phyloP scores from a whole-genome alignment of 2,113 vertebrate species.

The Larimichthys polyactis region DNA sequence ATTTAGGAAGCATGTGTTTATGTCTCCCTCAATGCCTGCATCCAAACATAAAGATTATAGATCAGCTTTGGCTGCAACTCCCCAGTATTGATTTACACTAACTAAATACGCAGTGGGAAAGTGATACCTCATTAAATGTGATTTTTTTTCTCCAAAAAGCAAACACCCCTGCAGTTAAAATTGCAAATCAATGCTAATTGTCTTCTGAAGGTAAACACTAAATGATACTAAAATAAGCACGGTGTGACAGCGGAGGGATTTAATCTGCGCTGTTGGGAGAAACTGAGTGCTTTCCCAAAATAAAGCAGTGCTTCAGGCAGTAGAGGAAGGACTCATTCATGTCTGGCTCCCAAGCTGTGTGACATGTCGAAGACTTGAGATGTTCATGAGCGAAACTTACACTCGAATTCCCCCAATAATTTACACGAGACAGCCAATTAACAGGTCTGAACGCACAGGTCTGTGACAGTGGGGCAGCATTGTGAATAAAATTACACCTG shows the following conservation, averaged over 20 bases:
- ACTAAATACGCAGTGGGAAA: conserved; percentile 21
- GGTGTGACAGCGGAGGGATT: conserved; percentile 46
- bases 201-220: conserved; percentile 55
- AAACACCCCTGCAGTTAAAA: conserved; percentile 46
- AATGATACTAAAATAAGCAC: conserved; percentile 44
- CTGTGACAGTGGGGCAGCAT: conserved; percentile 32
- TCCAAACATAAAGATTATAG: conserved; percentile 25
- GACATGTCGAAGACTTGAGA: conserved; percentile 11
- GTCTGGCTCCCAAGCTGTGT: conserved; percentile 24
- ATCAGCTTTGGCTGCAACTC: conserved; percentile 5
- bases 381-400: conserved; percentile 14
- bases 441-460: conserved; percentile 34
- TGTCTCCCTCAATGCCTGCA: conserved; percentile 15
- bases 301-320: conserved; percentile 33
- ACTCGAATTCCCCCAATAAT: conserved; percentile 53
- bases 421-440: conserved; percentile 66
- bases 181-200: conserved; percentile 57
- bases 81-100: conserved; percentile 17
- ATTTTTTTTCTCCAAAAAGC: not conserved
- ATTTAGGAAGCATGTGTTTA: conserved; percentile 45
- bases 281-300: conserved; percentile 41
- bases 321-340: conserved; percentile 24
- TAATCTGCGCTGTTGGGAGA: conserved; percentile 29
- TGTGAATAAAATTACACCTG: conserved; percentile 62
- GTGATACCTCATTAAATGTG: conserved; percentile 20